Evolutionary conservation across 2,888 invertebrate species (phyloP).

Genomic region (Nymphalis polychloros): DNA sequence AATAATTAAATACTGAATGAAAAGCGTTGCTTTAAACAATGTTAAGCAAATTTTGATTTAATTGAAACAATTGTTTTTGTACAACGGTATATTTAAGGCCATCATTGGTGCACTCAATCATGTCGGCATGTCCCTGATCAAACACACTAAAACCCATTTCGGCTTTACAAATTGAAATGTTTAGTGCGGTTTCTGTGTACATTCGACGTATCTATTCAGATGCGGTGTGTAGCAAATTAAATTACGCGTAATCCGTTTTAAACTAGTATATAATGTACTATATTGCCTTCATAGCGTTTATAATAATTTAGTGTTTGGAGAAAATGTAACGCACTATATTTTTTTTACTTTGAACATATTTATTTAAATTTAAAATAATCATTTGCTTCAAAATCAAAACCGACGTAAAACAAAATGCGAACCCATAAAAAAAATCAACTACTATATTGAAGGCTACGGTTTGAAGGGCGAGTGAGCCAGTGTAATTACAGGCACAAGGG

Average conservation of each 20-base stretch:
- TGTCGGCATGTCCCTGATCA: conserved; percentile 9
- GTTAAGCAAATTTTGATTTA: background rate
- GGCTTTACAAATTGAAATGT: conserved; percentile 33
- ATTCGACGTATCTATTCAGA: conserved; percentile 26
- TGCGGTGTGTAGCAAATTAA: conserved; percentile 26
- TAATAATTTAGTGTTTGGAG: background rate
- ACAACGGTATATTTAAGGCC: conserved; percentile 8
- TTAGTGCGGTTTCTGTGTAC: conserved; percentile 29
- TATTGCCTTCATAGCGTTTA: background rate
- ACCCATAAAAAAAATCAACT: no score
- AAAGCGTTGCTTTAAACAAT: background rate
- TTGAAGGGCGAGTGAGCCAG: no score
- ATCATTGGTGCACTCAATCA: conserved; percentile 13
- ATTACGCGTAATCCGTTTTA: conserved; percentile 26
- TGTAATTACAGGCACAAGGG: no score
- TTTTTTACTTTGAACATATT: no score
- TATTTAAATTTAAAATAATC: no score
- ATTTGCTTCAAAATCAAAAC: no score
- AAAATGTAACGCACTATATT: background rate
- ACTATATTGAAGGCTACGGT: no score
- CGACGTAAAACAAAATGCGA: no score
- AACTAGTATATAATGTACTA: conserved; percentile 9
- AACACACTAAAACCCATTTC: conserved; percentile 28
- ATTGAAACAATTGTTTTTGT: conserved; percentile 12
- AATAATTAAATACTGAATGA: background rate